phyloP scores from a whole-genome alignment of 92 coral and sea anemone species.

The Siderastrea radians region DNA sequence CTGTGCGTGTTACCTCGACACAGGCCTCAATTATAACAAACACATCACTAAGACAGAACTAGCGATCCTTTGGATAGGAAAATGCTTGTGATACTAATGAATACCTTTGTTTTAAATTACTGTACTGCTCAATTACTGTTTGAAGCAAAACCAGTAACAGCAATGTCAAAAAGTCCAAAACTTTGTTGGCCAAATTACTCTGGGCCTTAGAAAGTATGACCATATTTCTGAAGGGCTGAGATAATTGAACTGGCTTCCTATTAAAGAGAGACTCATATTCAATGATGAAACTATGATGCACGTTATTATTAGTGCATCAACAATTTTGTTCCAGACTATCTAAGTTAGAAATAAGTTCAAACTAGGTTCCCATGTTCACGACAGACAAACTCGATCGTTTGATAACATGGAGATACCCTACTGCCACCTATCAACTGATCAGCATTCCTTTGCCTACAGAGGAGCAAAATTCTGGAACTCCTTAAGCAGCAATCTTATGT shows the following conservation, averaged over 20 bases:
- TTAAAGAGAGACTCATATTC: neutral
- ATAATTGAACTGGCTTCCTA: constrained; percentile 32
- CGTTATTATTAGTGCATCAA: neutral
- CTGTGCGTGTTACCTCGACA: neutral
- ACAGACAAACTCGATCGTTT: too few relatives aligned
- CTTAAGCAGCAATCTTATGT: neutral
- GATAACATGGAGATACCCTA: too few relatives aligned
- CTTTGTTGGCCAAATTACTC: constrained; percentile 21
- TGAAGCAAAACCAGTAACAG: neutral
- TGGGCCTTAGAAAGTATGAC: constrained; percentile 29
- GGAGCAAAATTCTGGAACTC: neutral
- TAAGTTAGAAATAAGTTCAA: neutral
- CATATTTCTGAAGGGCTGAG: constrained; percentile 30
- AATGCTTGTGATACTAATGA: neutral
- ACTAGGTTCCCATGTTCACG: too few relatives aligned
- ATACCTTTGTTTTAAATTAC: neutral
- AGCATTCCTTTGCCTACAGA: neutral
- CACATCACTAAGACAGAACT: neutral
- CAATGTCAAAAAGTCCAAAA: constrained; percentile 8
- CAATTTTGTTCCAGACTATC: neutral
- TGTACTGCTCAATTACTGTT: neutral
- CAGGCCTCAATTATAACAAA: neutral
- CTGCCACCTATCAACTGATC: too few relatives aligned
- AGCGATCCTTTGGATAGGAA: neutral
- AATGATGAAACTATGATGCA: neutral